Base-by-base conservation (phyloP, 2,888 invertebrate genomes). In the Napeogenes sylphis region DNA sequence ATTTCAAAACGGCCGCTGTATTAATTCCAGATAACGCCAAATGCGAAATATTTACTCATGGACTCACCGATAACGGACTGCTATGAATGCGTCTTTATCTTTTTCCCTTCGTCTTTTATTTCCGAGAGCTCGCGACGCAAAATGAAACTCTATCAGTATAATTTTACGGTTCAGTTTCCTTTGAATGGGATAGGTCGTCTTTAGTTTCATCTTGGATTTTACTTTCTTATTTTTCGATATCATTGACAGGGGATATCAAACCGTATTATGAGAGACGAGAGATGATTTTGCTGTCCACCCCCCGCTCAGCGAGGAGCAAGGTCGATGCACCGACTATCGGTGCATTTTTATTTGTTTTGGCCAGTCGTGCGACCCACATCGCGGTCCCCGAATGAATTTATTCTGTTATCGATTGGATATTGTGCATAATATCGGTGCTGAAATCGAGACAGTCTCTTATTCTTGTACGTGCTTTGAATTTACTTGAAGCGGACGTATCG, bases 261-360 rank as follows among this genome's bases (percentile, higher is more conserved):
- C 82, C 78, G 74, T 86, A 81, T 79, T 70, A 62, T 42, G 46
- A 59, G 62, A 61, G 45, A 59, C 71, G 73, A 75, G 77, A 74
- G 72, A 64, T 70, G 69, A 77, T 76, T 77, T 68, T 76, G 66
- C 70, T 75, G 77, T 63, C 59, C 63, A 60, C 65, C 64, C 60
- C 63, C 61, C 57, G 66, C 65, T 69, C 69, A 68, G 68, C 68
- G 77, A 82, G 83, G 85, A 85, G 83, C 84, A 85, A 88, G 90
- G 90, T 90, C 90, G 83, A 81, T 90, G 90, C 88, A 86, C 90
- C 77, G 83, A 77, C 86, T 87, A 87, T 88, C 85, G 84, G 74
- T 82, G 85, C 83, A 85, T 87, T 90, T 89, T 89, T 87, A 87
- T 90, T 90, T 90, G 88, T 90, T 90, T 87, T 86, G 87, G 87